Evolutionary conservation across 2,888 invertebrate species (phyloP).

Genomic region (Machimus atricapillus): DNA sequence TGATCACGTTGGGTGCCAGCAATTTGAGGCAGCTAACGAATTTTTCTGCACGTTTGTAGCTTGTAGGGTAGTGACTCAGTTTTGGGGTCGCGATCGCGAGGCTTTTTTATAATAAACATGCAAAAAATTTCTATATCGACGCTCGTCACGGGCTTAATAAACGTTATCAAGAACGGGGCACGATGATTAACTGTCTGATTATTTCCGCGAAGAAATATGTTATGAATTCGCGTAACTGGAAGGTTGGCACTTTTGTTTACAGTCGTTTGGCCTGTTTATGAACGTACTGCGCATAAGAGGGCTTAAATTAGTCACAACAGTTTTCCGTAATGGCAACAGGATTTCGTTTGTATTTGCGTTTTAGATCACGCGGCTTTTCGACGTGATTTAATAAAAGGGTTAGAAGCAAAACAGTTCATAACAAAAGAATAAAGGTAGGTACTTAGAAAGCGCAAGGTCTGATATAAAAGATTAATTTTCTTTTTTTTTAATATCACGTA

Average conservation of each 20-base stretch:
- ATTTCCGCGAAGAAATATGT: not conserved
- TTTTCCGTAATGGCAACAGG: not conserved
- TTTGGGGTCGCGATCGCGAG: not conserved
- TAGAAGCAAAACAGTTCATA: not conserved
- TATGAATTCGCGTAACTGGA: not conserved
- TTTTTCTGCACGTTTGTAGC: constrained; percentile 12
- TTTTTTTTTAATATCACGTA: too few species aligned
- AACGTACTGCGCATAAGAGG: not conserved
- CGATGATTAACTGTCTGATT: not conserved
- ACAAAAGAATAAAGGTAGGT: not conserved
- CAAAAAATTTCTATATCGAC: not conserved
- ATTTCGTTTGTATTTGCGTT: not conserved
- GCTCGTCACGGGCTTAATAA: not conserved
- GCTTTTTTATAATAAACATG: not conserved
- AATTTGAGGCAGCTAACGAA: not conserved
- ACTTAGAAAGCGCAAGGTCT: not conserved
- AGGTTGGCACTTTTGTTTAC: not conserved
- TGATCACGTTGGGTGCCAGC: not conserved
- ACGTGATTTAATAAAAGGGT: not conserved
- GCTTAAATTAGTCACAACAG: not conserved
- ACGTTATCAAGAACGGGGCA: not conserved
- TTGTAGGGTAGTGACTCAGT: constrained; percentile 3
- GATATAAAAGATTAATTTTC: not conserved
- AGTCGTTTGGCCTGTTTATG: not conserved
- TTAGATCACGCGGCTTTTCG: not conserved